Evolutionary conservation across 2,888 invertebrate genomes (phyloP), one percentile per base, ranked within the genome.

Genomic region (Drosophila phalerata): DNA sequence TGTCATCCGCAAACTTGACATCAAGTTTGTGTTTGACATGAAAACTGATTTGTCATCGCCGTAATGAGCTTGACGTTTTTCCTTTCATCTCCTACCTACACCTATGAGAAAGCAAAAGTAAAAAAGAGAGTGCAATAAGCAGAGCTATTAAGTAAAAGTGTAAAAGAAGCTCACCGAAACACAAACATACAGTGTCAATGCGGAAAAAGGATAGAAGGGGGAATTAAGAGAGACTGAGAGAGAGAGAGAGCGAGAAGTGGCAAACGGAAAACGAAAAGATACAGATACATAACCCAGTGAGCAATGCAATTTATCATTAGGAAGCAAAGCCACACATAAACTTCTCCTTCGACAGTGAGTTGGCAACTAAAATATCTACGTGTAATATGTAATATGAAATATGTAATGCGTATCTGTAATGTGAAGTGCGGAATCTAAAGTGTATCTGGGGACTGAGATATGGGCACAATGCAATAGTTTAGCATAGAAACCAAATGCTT

Each of bases 1-100:
- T 79, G 85, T 72, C 69, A 88, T 55, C 63, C 49, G 66, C 77
- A 86, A 89, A 78, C 66, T 89, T 83, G 88, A 85, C 88, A 78
- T 72, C 67, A 38, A 69, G 63, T 70, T 73, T 77, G 73, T 71
- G 69, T 80, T 88, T 85, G 86, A 89, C 89, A 85, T 67, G 83
- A 88, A 85, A 85, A 85, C 89, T 89, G 85, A 85, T 85, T 85
- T 85, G 89, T 85, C 85, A 85, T 89, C 56, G 72, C 67, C 45
- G 84, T 89, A 85, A 89, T 89, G 74, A 89, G 85, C 85, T 88
- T 52, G 73, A 76, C 74, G 88, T 83, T 40, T 57, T 68, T 71
- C 73, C 68, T 61, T 42, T 42, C 43, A 65, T 45, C 40, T 30
- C n/a, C 10, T 10, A 15, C 6, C 13, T 53, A 8, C 28, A 5